Base-by-base conservation (phyloP, 2,888 invertebrate genomes). In the Tenthredo notha region DNA sequence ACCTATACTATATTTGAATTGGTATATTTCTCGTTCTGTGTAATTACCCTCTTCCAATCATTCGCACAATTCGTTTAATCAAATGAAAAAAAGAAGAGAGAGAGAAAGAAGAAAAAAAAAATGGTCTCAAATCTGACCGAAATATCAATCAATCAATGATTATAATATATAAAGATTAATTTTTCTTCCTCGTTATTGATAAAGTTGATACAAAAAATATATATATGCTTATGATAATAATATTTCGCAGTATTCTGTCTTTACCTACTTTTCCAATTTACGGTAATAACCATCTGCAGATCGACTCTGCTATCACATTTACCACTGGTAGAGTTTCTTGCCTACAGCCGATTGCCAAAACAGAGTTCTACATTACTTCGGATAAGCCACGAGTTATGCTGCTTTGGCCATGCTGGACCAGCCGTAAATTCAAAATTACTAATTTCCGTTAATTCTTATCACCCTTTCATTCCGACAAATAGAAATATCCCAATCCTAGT, bases 401-500 rank as follows among this genome's bases (percentile, higher is more conserved):
- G 37, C 37, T 37, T 37, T 29, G 5, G 10, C 25, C 0, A 70
- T 6, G 7, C n/a, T 18, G 6, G 15, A n/a, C 40, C 47, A 21
- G 18, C 21, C 29, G 50, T 40, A 12, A 29, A 25, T 77, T 37
- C 33, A 7, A 40, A 77, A 7, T 37, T 10, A 29, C 50, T 25
- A 77, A 77, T 77, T 77, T 77, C 75, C 75, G 25, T 25, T 10
- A 18, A 50, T 54, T 18, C n/a, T 77, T 33, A 47, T 77, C 50
- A 29, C 25, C 25, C 50, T 29, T 77, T 72, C 21, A 72, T 72
- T 72, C 18, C 4, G 21, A 72, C 21, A 72, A 72, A 72, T 43
- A 67, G 12, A 9, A 67, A 67, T 25, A 67, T 6, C 67, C 9
- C n/a, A 6, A 21, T 18, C 15, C 10, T 1, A n/a, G n/a, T 0